phyloP scores from a whole-genome alignment of 2,113 vertebrate genomes.

The Ictidomys tridecemlineatus region DNA sequence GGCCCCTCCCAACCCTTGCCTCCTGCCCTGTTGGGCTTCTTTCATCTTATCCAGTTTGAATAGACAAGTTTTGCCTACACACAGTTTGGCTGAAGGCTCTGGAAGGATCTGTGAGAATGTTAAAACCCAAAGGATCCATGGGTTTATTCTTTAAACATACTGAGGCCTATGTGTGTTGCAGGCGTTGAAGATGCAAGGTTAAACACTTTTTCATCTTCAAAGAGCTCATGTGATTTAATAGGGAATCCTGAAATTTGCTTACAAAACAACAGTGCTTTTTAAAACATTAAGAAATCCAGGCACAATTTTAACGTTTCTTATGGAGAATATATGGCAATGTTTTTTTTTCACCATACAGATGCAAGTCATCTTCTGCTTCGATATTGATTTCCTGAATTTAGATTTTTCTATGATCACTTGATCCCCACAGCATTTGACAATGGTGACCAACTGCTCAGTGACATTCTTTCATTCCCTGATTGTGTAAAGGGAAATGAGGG shows the following conservation, averaged over 20 bases:
- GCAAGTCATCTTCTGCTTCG: neutral
- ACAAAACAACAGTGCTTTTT: neutral
- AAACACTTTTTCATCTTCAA: neutral
- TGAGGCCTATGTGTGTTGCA: neutral
- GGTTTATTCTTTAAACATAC: constrained; percentile 16
- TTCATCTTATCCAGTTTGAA: neutral
- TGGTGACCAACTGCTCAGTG: neutral
- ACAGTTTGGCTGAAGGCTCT: neutral
- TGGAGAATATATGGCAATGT: neutral
- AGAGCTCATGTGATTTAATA: neutral
- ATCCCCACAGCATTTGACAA: neutral
- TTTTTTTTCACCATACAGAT: neutral
- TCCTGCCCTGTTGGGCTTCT: neutral
- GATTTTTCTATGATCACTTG: neutral
- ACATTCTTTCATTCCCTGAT: neutral
- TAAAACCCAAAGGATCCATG: constrained; percentile 13
- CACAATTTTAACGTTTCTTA: neutral
- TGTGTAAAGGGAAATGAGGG: too few relatives aligned
- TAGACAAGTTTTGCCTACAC: neutral
- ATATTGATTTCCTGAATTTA: neutral
- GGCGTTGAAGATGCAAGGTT: neutral
- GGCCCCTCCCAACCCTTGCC: neutral
- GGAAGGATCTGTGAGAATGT: neutral
- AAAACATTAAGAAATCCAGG: neutral
- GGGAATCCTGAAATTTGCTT: constrained; percentile 36